Base-by-base conservation (phyloP, 2,797 vertebrate genomes). In the Channa striata region DNA sequence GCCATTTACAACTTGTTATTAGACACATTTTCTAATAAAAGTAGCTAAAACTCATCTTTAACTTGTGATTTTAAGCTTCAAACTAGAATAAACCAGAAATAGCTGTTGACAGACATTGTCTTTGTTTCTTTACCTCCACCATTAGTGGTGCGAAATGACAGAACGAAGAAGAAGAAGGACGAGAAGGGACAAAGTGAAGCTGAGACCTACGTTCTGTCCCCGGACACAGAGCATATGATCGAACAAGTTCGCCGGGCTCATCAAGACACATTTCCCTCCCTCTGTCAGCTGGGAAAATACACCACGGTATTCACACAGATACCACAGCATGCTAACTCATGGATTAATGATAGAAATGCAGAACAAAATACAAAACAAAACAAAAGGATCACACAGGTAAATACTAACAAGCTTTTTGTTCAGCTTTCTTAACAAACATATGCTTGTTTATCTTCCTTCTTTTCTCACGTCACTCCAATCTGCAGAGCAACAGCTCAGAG, bases 241-340 rank as follows among this genome's bases (percentile, higher is more conserved):
- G 97, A 97, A 83, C 93, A 95, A 63, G 96, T 99, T 62, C 95
- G 96, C 61, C 96, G 95, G 46, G 97, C 97, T 0, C 97, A 98
- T 73, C 95, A 97, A 92, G 97, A 96, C 49, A 99, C 97, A 16
- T 99, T 99, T 87, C 97, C 97, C 0, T 97, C 97, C 0, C 95
- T 99, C 59, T 95, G 97, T 83, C 97, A 99, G 91, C 95, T 99
- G 61, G 97, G 97, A 62, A 99, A 99, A 87, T 98, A 98, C 92
- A 98, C 96, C 89, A 98, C 96, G 93, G 97, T 97, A 87, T 42
- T 2, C 19, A 34, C 36, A 21, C 5, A 59, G 12, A 78, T 5
- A 46, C 1, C 7, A 9, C 16, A 14, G 39, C 30, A 21, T 30
- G 5, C 14, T 1, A 36, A 43, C 13, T 17, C n/a, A 13, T 21